Evolutionary conservation across 2,113 vertebrate genomes (phyloP), one percentile per base, ranked within the genome.

Genomic region (Percopsis transmontana): DNA sequence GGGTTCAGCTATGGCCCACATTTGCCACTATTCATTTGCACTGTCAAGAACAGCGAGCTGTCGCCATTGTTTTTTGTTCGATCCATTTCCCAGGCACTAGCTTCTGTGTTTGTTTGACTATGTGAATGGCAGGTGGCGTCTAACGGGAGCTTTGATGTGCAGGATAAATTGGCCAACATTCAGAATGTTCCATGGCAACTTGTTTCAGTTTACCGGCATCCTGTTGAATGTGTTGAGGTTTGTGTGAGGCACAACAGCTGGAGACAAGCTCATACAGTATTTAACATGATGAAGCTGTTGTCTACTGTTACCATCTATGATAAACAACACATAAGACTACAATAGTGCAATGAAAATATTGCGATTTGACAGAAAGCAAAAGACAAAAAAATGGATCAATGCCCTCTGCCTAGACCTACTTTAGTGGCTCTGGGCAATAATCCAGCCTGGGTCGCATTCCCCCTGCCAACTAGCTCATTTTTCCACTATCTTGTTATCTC

Each of bases 41-140:
- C 48, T 19, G 48, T 18, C 15, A 48, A 18, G 47, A 18, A 18
- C 47, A 16, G 47, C 18, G 20, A 11, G 2, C 27, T 33, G 8
- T 4, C 27, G 27, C 27, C 27, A 33, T 7, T 33, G 27, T 33
- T 33, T 45, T 16, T 45, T 12, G 12, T 45, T 45, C 12, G 3
- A 12, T 24, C 39, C 10, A 45, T 51, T 75, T 75, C 23, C 38
- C 20, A 15, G 9, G 19, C n/a, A 50, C 19, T n/a, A 51, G 53
- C 62, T 51, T 42, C 42, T 20, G 24, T 56, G n/a, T 50, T 53
- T 19, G 21, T 19, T 50, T 44, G 44, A 16, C n/a, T 3, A n/a
- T 3, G 44, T 47, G 11, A 19, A 40, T 23, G 57, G 19, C 40
- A 57, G 16, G 38, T 50, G 41, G 52, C 9, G n/a, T 21, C 12